Evolutionary conservation across 2,888 invertebrate species (phyloP).

Genomic region (Agonopterix heracliana): DNA sequence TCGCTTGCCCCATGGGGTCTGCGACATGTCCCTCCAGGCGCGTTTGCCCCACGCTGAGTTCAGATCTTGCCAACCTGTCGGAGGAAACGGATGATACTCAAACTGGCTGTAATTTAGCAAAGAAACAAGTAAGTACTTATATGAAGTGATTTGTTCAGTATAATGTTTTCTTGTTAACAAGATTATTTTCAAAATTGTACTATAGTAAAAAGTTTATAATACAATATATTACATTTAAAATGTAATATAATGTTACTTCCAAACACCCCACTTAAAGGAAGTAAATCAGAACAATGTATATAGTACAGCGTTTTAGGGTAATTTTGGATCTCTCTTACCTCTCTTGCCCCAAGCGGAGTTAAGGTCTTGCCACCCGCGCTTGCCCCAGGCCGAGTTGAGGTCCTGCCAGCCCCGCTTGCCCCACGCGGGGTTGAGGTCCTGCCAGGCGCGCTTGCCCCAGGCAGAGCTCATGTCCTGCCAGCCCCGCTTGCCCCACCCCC

Average conservation of each 20-base stretch:
- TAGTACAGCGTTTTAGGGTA: constrained; percentile 40
- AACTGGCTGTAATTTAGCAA: constrained; percentile 31
- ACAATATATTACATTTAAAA: too few species aligned
- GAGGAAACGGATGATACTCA: constrained; percentile 25
- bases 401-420: constrained; percentile 76
- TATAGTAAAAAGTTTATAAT: too few species aligned
- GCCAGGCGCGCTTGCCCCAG: constrained; percentile 79
- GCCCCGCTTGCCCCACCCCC: constrained; percentile 70
- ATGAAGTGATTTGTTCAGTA: too few species aligned
- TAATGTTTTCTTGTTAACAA: too few species aligned
- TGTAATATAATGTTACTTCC: too few species aligned
- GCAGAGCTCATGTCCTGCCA: constrained; percentile 74
- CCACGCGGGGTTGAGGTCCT: constrained; percentile 60
- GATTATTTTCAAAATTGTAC: constrained; percentile 39
- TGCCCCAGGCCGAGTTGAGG: constrained; percentile 73
- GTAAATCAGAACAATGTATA: too few species aligned
- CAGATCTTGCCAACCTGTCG: constrained; percentile 74
- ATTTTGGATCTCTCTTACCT: constrained; percentile 53
- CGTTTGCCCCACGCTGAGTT: constrained; percentile 77
- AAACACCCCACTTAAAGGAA: too few species aligned
- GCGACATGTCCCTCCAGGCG: constrained; percentile 76
- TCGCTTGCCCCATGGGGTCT: constrained; percentile 76
- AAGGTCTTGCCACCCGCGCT: constrained; percentile 76
- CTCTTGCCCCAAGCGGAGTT: constrained; percentile 72
- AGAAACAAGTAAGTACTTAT: too few species aligned